A percentile compares a stretch with the other conserved stretches of the same genome.
These are phyloP conservation scores for Spinibarbus caldwelli DNA, from an alignment of 2,797 vertebrate genomes.

Conservation along the genomic window DNA sequence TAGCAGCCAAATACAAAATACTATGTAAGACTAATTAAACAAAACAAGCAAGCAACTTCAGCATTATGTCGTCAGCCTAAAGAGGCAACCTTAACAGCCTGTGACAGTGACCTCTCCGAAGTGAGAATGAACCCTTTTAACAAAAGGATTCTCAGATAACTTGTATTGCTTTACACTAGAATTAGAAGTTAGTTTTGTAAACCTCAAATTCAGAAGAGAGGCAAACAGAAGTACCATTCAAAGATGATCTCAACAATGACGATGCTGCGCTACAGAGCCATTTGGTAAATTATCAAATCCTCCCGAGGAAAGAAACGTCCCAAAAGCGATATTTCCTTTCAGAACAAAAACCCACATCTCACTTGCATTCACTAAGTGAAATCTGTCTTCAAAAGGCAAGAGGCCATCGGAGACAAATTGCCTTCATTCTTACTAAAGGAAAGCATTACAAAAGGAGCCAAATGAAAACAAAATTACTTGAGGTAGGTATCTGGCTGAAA, in stretches of 20 bases:
- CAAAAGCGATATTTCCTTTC: slow-evolving; percentile 50
- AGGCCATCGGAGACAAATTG: slow-evolving; percentile 56
- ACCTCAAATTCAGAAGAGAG: slow-evolving; percentile 1
- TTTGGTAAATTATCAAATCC: slow-evolving; percentile 46
- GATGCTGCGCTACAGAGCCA: slow-evolving; percentile 25
- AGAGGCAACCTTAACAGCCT: not conserved
- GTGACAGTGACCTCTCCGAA: slow-evolving; percentile 4
- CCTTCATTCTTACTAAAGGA: slow-evolving; percentile 56
- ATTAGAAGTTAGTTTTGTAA: slow-evolving; percentile 33
- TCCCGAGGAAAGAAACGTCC: slow-evolving; percentile 16
- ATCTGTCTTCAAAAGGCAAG: slow-evolving; percentile 40
- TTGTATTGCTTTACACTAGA: slow-evolving; percentile 1
- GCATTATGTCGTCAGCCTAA: not conserved
- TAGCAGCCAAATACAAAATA: not conserved
- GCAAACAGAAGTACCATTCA: slow-evolving; percentile 13
- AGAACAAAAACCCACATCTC: slow-evolving; percentile 49
- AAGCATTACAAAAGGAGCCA: slow-evolving; percentile 55
- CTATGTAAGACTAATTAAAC: not conserved
- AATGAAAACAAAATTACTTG: slow-evolving; percentile 66
- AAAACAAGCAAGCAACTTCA: not conserved
- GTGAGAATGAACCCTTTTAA: not conserved
- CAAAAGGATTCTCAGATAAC: not conserved
- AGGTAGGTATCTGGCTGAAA: slow-evolving; percentile 63
- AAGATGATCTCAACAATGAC: slow-evolving; percentile 29
- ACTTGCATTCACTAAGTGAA: slow-evolving; percentile 51